Conservation (phyloP, 1,140 invertebrate species). For the Drosophila nasuta region DNA sequence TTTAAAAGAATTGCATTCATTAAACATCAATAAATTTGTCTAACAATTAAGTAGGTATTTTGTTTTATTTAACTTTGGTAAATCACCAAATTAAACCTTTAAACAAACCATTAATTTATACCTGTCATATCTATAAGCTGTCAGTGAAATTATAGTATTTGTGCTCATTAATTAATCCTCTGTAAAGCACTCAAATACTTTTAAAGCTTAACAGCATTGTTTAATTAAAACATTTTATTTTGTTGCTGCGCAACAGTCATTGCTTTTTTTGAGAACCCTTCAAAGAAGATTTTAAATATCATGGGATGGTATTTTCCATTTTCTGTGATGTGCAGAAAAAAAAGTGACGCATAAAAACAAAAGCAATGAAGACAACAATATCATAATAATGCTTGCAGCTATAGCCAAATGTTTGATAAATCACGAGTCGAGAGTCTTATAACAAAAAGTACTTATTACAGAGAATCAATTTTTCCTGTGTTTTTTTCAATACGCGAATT, state of each 20-base stretch:
- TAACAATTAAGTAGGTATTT: no score
- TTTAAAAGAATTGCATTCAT: no score
- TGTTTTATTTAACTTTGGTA: no score
- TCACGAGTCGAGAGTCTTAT: constrained; percentile 13
- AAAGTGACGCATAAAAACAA: constrained; percentile 13
- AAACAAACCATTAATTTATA: not conserved
- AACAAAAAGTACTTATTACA: constrained; percentile 20
- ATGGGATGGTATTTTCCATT: not conserved
- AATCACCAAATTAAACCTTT: not conserved
- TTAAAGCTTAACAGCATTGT: not conserved
- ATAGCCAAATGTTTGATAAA: constrained; percentile 33
- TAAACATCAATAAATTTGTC: no score
- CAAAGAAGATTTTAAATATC: not conserved
- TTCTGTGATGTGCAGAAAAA: not conserved
- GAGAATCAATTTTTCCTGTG: not conserved
- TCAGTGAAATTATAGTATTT: not conserved
- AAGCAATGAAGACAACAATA: not conserved
- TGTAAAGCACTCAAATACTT: not conserved
- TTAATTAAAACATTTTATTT: not conserved
- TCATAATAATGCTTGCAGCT: not conserved
- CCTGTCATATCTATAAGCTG: not conserved
- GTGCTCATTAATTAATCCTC: not conserved
- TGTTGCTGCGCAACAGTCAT: not conserved
- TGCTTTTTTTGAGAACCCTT: not conserved
- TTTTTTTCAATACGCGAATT: constrained; percentile 20